A percentile compares a stretch with the other conserved stretches of the same genome.
Evolutionary conservation across 2,888 invertebrate species (phyloP).

Genomic region (Euplexia lucipara): DNA sequence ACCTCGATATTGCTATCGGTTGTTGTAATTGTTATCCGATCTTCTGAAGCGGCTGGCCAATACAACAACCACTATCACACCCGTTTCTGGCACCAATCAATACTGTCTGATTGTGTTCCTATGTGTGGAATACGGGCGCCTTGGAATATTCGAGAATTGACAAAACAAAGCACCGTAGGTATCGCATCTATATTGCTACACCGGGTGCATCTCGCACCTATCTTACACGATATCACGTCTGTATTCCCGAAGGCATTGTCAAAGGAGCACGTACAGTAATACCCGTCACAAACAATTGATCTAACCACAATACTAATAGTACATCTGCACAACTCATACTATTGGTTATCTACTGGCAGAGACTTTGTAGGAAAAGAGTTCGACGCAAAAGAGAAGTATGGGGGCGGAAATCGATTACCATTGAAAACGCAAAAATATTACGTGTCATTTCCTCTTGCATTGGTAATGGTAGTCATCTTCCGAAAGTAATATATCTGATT

Average conservation of each 20-base stretch:
- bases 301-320: too few species aligned
- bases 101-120: constrained; percentile 9
- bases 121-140: background rate
- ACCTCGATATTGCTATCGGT: too few species aligned
- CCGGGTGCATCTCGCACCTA: background rate
- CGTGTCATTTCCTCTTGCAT: background rate
- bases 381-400: background rate
- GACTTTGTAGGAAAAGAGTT: background rate
- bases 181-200: background rate
- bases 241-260: too few species aligned
- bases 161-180: background rate
- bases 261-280: too few species aligned
- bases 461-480: background rate
- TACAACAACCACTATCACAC: background rate
- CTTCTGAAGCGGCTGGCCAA: background rate
- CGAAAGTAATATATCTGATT: background rate
- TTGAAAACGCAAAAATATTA: background rate
- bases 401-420: background rate
- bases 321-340: too few species aligned
- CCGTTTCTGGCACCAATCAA: background rate
- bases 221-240: too few species aligned
- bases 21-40: too few species aligned
- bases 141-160: constrained; percentile 6
- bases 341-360: too few species aligned
- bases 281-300: too few species aligned